These are phyloP conservation scores for Rhea pennata DNA, from an alignment of 2,113 vertebrate species.

Conservation along the genomic window DNA sequence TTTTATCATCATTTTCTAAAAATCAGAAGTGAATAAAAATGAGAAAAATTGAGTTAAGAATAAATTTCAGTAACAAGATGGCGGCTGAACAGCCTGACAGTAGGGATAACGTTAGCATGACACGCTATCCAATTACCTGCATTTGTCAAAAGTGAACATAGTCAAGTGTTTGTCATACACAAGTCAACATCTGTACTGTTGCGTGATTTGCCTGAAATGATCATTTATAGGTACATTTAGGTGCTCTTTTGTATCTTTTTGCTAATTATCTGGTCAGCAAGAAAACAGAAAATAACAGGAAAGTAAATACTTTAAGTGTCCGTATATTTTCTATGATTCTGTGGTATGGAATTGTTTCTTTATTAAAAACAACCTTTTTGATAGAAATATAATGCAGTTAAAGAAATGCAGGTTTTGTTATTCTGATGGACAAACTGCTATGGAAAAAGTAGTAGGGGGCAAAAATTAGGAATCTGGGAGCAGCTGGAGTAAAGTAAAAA, in stretches of 20 bases:
- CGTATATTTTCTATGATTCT: neutral
- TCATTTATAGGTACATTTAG: neutral
- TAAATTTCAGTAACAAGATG: neutral
- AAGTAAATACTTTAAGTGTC: neutral
- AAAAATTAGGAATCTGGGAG: neutral
- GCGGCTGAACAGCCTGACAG: neutral
- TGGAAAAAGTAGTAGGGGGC: neutral
- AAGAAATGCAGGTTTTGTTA: neutral
- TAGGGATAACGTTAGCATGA: neutral
- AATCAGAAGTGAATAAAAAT: neutral
- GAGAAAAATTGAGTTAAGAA: accelerated
- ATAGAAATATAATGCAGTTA: neutral
- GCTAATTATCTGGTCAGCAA: neutral
- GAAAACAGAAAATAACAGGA: neutral
- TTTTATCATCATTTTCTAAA: neutral
- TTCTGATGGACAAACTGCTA: neutral
- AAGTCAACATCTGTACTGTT: neutral
- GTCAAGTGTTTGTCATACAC: neutral
- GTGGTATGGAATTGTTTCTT: neutral
- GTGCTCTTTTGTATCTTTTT: neutral
- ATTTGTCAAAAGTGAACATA: neutral
- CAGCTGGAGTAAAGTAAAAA: neutral
- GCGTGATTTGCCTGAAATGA: neutral
- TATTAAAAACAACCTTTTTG: neutral
- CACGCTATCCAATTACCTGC: neutral